Conservation (phyloP, 2,797 vertebrate species). For the Epinephelus coioides region DNA sequence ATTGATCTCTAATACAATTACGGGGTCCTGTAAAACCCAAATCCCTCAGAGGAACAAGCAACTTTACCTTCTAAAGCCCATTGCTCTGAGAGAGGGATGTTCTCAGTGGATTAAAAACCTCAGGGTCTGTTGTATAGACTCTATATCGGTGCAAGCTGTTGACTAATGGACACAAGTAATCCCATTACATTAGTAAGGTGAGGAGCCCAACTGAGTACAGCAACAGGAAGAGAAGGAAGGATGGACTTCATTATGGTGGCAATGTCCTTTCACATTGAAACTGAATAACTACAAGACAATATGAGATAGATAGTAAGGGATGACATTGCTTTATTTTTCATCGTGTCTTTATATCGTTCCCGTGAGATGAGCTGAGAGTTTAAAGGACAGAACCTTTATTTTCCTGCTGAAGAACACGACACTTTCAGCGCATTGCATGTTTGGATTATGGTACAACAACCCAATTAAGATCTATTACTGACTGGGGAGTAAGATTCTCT, state of each 20-base stretch:
- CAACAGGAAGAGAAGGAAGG: neutral
- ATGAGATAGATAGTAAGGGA: neutral
- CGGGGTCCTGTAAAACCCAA: conserved; percentile 72
- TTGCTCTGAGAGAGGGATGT: conserved; percentile 64
- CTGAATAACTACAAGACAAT: neutral
- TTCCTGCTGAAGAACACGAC: neutral
- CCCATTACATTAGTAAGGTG: conserved; percentile 65
- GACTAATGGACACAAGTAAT: conserved; percentile 75
- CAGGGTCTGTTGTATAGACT: conserved; percentile 47
- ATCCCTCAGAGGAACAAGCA: conserved; percentile 74
- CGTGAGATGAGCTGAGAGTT: neutral
- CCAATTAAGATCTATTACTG: neutral
- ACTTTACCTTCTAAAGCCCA: conserved; percentile 66
- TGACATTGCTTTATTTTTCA: neutral
- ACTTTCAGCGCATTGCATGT: neutral
- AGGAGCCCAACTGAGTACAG: conserved; percentile 32
- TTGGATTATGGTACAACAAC: neutral
- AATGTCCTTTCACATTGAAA: neutral
- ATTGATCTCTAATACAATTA: conserved; percentile 83
- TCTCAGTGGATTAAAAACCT: conserved; percentile 69
- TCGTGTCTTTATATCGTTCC: neutral
- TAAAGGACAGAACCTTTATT: accelerated
- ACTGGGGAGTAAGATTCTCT: neutral
- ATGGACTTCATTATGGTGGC: conserved; percentile 9
- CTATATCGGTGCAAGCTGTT: conserved; percentile 40